Evolutionary conservation across 2,888 invertebrate species (phyloP), one percentile per base, ranked within the genome.

Genomic region (Hartigia nigra): DNA sequence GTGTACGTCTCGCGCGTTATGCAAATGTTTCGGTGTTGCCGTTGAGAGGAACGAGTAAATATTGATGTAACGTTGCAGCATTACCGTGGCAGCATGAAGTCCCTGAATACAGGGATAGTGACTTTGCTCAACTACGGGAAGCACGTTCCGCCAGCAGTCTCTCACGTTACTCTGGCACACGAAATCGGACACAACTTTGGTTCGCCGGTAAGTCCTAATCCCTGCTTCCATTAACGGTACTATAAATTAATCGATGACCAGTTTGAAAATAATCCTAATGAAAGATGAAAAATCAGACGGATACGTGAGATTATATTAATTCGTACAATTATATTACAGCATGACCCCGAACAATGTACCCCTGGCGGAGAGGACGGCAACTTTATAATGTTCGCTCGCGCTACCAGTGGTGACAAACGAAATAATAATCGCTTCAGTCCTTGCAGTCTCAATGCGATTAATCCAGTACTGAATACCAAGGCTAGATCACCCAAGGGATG

Each of bases 131-230:
- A 99, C 93, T 99, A 99, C 93, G 98, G 98, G 80, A 98, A 98
- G 92, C 97, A 98, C 92, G 99, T 99, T 82, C 98, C 99, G 80
- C 97, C 98, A n/a, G 97, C 98, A 77, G 99, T 99, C 74, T 98
- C 98, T 14, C 98, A 99, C 92, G 97, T 99, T 84, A 99, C 99
- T 4, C 94, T 99, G 85, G 99, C 99, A 31, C 99, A 99, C 92
- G 99, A 99, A 93, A 98, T 99, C 89, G 99, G 99, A 79, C 99
- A 99, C 93, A 99, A 99, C 93, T 99, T 99, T 91, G 99, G 99
- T 83, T 98, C 98, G 77, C 98, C 98, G 92, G 98, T 98, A 93
- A 94, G 95, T 93, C 84, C 55, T 55, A 55, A 55, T 9, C 9
- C 9, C 23, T 23, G 9, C 35, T 23, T 4, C 23, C 23, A 55